Base-by-base conservation (phyloP, 2,888 invertebrate species). In the Geophilus truncorum region DNA sequence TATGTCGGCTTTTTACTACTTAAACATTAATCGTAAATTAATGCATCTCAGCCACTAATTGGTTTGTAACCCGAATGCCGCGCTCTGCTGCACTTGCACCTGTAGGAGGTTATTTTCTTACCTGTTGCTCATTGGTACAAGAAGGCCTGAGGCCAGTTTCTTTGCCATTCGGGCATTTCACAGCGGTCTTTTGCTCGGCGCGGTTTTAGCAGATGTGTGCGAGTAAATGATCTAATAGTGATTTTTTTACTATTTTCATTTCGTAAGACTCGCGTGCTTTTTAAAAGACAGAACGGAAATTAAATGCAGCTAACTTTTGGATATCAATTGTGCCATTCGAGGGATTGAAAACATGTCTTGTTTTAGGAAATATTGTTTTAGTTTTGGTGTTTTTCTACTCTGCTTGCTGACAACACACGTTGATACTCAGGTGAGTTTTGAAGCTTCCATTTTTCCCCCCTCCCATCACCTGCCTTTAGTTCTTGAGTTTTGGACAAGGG, bases 71-170 rank as follows among this genome's bases (percentile, higher is more conserved):
- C 28, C 70, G 70, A 28, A 70, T 28, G 70, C 1, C 28, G 25
- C 70, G 70, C 70, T 70, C 70, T 25, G 15, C 12, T 25, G 70
- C 23, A 6, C n/a, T 70, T 70, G 70, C 28, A 70, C 70, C 70
- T 70, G 70, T 70, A 70, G 28, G 70, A 70, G 70, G 70, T 70
- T 70, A 70, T 70, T 62, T 28, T 70, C 70, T 70, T 70, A 70
- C 70, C 70, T 70, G 70, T 70, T 70, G 70, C 70, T 70, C 70
- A 70, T 70, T 70, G 70, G 70, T 28, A 70, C 70, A 25, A 25
- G 70, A 70, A 25, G 25, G 70, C 70, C 70, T n/a, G 28, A 70
- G 70, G 70, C 2, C 25, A 28, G 70, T 70, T 70, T 70, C 70
- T 70, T 70, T 70, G 70, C 70, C 70, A 70, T 25, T 70, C 15